phyloP scores from a whole-genome alignment of 1,140 invertebrate genomes.

The Popillia japonica region DNA sequence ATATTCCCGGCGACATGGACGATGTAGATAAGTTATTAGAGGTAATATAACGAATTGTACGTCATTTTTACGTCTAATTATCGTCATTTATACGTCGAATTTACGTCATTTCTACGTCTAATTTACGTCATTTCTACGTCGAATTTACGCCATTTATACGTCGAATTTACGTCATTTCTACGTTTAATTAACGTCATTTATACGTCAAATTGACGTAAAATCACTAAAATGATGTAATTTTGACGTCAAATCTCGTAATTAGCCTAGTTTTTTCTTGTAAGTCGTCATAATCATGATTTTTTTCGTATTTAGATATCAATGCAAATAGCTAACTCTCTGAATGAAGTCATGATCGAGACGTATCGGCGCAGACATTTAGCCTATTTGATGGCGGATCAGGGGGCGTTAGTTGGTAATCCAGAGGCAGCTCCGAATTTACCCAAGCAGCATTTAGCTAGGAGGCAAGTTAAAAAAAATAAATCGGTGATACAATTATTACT shows the following conservation, averaged over 20 bases:
- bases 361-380: conserved; percentile 91
- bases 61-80: no score
- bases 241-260: no score
- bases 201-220: no score
- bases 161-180: no score
- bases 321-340: conserved; percentile 74
- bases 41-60: conserved; percentile 59
- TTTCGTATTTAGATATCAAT: conserved; percentile 67
- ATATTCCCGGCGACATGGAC: conserved; percentile 91
- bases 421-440: conserved; percentile 89
- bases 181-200: no score
- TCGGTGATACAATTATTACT: conserved; percentile 89
- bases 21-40: conserved; percentile 84
- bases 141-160: no score
- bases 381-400: conserved; percentile 96
- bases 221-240: no score
- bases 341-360: conserved; percentile 87
- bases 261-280: background rate
- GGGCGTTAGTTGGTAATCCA: conserved; percentile 89
- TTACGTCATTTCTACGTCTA: no score
- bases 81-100: no score
- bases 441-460: conserved; percentile 83
- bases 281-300: conserved; percentile 38
- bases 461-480: conserved; percentile 91
- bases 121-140: no score